These are phyloP conservation scores for Diachrysia chrysitis DNA, from an alignment of 2,888 invertebrate species.

Conservation along the genomic window DNA sequence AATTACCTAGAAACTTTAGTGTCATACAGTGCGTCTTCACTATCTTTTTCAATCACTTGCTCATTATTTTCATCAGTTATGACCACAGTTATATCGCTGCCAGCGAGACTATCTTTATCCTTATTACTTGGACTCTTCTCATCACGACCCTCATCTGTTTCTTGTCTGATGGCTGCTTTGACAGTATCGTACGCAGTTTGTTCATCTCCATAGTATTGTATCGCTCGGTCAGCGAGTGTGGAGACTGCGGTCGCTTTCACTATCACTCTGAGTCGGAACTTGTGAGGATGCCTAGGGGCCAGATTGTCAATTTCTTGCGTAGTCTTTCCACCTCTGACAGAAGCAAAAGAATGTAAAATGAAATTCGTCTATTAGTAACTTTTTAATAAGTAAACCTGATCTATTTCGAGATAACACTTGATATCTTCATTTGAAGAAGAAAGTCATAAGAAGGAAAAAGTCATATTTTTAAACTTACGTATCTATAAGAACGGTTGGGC, in stretches of 20 bases:
- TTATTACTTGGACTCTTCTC: background rate
- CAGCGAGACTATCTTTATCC: background rate
- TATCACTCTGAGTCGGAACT: constrained; percentile 80
- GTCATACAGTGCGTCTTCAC: background rate
- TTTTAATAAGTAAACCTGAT: too few relatives aligned
- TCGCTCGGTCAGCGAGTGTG: constrained; percentile 62
- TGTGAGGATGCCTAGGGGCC: constrained; percentile 84
- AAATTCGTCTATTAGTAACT: too few relatives aligned
- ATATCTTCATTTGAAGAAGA: too few relatives aligned
- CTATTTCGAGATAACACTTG: too few relatives aligned
- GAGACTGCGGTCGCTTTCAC: constrained; percentile 70
- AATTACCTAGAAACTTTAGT: constrained; percentile 4
- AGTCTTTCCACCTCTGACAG: constrained; percentile 83
- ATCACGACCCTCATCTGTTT: constrained; percentile 11
- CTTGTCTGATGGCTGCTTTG: constrained; percentile 18
- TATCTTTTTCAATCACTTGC: background rate
- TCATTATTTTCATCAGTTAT: background rate
- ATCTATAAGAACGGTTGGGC: too few relatives aligned
- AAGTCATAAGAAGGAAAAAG: too few relatives aligned
- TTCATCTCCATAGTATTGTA: constrained; percentile 70
- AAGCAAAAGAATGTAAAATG: background rate
- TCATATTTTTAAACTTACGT: too few relatives aligned
- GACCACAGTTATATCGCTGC: background rate
- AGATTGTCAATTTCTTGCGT: constrained; percentile 79
- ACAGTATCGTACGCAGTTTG: constrained; percentile 60